A percentile compares a stretch with the other conserved stretches of the same genome.
phyloP scores from a whole-genome alignment of 2,888 invertebrate species.

The Dyspetes luteomarginatus region DNA sequence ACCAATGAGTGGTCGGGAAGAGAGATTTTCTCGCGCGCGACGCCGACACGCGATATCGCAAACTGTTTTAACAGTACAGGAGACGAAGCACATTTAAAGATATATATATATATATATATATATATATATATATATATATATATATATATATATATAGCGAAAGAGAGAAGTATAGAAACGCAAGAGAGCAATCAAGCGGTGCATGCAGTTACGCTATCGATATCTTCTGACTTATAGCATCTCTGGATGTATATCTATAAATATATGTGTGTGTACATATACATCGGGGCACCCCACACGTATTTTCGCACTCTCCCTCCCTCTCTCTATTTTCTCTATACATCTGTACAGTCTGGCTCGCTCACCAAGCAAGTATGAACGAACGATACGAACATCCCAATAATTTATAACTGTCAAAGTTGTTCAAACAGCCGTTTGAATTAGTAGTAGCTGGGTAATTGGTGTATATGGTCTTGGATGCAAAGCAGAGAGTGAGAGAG shows the following conservation, averaged over 20 bases:
- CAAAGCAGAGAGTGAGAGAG: constrained; percentile 52
- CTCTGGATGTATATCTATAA: constrained; percentile 17
- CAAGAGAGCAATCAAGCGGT: constrained; percentile 60
- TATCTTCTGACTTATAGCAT: constrained; percentile 56
- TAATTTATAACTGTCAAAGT: constrained; percentile 70
- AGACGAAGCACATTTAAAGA: not conserved
- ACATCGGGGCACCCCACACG: constrained; percentile 33
- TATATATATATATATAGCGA: no score
- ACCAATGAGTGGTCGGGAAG: constrained; percentile 51
- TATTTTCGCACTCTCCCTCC: constrained; percentile 14
- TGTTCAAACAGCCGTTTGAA: constrained; percentile 70
- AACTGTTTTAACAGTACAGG: constrained; percentile 60
- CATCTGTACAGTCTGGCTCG: constrained; percentile 20
- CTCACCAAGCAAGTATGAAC: constrained; percentile 35
- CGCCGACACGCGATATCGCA: constrained; percentile 64
- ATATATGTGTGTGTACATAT: no score
- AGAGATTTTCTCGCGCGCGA: constrained; percentile 22
- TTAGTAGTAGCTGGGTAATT: constrained; percentile 69
- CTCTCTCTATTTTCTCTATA: not conserved
- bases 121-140: no score
- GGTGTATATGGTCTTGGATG: constrained; percentile 59
- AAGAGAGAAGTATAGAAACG: constrained; percentile 40
- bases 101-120: no score
- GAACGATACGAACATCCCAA: constrained; percentile 55
- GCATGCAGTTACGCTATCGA: constrained; percentile 62